These are phyloP conservation scores for Chiloscyllium plagiosum DNA, from an alignment of 2,113 vertebrate genomes.

Conservation along the genomic window DNA sequence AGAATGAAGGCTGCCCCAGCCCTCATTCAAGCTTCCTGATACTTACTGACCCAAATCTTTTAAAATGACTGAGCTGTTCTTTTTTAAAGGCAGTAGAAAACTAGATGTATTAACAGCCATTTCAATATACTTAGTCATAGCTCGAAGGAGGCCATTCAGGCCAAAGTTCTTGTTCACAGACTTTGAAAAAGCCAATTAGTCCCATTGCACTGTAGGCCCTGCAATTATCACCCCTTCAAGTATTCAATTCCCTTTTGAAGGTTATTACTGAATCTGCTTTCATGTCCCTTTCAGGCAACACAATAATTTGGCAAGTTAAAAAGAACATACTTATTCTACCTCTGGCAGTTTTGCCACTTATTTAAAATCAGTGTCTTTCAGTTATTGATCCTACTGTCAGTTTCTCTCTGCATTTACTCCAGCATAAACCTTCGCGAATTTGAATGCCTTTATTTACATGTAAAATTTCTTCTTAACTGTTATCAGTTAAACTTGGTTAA, in stretches of 20 bases:
- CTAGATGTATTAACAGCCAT: too few relatives aligned
- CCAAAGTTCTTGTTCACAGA: background rate
- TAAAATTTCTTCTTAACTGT: background rate
- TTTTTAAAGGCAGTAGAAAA: background rate
- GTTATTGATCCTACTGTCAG: background rate
- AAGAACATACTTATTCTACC: background rate
- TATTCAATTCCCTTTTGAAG: background rate
- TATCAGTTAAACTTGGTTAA: background rate
- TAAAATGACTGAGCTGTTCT: slow-evolving; percentile 21
- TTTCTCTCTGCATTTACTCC: background rate
- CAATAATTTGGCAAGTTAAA: background rate
- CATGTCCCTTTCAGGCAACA: background rate
- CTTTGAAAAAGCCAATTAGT: background rate
- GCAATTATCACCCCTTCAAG: background rate
- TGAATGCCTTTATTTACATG: background rate
- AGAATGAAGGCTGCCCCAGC: background rate
- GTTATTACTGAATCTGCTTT: background rate
- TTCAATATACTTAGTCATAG: slow-evolving; percentile 1
- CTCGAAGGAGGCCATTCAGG: background rate
- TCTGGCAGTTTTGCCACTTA: background rate
- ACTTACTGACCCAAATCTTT: slow-evolving; percentile 15
- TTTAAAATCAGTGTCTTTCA: background rate
- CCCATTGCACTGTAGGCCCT: background rate
- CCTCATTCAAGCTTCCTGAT: slow-evolving; percentile 25
- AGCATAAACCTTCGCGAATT: background rate